phyloP scores from a whole-genome alignment of 2,888 invertebrate genomes.

The Leuctra nigra region DNA sequence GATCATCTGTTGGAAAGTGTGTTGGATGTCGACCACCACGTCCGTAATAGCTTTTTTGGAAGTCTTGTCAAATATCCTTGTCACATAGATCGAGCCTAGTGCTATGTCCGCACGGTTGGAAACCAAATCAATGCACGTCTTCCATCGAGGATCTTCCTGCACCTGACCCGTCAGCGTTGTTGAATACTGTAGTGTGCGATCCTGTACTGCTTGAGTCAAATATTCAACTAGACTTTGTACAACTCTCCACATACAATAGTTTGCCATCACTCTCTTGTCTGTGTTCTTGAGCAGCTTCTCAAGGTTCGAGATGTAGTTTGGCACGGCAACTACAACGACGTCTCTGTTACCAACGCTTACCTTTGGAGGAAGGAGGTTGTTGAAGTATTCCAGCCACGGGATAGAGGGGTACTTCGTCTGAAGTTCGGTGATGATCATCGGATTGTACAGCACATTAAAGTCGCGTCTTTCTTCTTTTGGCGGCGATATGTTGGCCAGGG shows the following conservation, averaged over 20 bases:
- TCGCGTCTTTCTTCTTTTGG: slow-evolving; percentile 87
- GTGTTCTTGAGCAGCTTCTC: slow-evolving; percentile 53
- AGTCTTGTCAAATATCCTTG: slow-evolving; percentile 79
- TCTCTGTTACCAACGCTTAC: slow-evolving; percentile 60
- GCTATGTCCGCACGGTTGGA: slow-evolving; percentile 49
- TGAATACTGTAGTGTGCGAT: slow-evolving; percentile 72
- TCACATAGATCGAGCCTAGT: slow-evolving; percentile 74
- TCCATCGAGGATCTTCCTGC: slow-evolving; percentile 83
- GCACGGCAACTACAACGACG: slow-evolving; percentile 76
- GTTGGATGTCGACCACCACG: slow-evolving; percentile 80
- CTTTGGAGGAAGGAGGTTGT: slow-evolving; percentile 63
- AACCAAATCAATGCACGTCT: slow-evolving; percentile 79
- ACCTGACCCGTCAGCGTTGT: slow-evolving; percentile 77
- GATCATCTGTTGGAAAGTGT: slow-evolving; percentile 74
- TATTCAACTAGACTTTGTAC: slow-evolving; percentile 75
- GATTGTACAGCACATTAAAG: slow-evolving; percentile 83
- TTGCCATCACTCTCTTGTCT: slow-evolving; percentile 65
- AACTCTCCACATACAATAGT: slow-evolving; percentile 90
- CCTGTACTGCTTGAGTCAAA: slow-evolving; percentile 68
- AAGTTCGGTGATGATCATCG: slow-evolving; percentile 75
- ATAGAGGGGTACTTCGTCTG: slow-evolving; percentile 67
- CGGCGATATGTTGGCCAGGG: slow-evolving; percentile 82
- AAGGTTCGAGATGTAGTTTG: slow-evolving; percentile 67
- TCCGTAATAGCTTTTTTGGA: slow-evolving; percentile 77
- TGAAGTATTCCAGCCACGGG: slow-evolving; percentile 80